Conservation (phyloP, 2,113 vertebrate species). For the Laticauda colubrina region DNA sequence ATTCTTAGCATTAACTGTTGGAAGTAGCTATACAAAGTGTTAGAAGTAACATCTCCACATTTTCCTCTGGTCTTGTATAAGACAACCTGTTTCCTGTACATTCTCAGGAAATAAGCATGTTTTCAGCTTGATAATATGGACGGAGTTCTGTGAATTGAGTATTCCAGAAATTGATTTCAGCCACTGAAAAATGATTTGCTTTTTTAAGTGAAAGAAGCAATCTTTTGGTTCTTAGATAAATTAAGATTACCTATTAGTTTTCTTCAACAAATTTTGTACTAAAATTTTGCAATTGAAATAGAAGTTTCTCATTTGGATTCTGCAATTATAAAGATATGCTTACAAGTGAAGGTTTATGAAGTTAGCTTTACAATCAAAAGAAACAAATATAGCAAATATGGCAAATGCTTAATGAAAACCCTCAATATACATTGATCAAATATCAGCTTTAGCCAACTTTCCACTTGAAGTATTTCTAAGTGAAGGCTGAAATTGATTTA, state of each 20-base stretch:
- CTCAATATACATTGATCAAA: neutral
- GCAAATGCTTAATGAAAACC: neutral
- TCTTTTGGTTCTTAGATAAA: neutral
- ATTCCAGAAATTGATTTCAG: neutral
- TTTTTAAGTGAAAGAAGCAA: neutral
- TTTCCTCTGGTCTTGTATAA: neutral
- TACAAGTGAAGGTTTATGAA: neutral
- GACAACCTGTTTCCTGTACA: slow-evolving; percentile 15
- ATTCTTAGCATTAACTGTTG: neutral
- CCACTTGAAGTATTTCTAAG: neutral
- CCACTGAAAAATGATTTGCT: neutral
- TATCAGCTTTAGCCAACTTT: neutral
- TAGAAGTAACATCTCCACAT: neutral
- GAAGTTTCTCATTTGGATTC: neutral
- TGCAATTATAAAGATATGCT: neutral
- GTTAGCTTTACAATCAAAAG: neutral
- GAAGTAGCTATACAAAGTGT: too few species aligned
- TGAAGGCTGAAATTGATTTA: neutral
- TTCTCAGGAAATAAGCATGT: neutral
- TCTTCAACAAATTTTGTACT: neutral
- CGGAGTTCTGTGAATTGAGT: neutral
- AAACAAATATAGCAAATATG: neutral
- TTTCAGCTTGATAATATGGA: neutral
- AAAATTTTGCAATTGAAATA: neutral
- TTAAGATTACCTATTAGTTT: neutral